Base-by-base conservation (phyloP, 2,888 invertebrate species). In the Phortica magna region DNA sequence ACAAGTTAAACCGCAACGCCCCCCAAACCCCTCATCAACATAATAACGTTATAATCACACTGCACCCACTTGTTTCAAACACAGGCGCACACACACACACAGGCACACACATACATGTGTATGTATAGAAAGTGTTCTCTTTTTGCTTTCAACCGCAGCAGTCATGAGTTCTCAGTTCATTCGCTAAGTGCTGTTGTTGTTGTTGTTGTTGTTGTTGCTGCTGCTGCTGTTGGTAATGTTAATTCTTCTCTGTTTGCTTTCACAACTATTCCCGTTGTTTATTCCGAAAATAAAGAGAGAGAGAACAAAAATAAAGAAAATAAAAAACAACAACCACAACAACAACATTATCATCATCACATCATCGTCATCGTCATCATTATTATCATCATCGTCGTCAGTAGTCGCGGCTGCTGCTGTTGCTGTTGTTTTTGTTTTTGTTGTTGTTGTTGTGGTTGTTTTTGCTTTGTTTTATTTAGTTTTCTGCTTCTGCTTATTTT, bases 231-330 rank as follows among this genome's bases (percentile, higher is more conserved):
- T 43, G 48, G 53, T 71, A 22, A 10, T 9, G 12, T 55, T 48
- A 9, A 48, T 14, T 48, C 48, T 48, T 48, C 48, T 48, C 48
- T 43, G 65, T 14, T 77, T 78, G 83, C 83, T 85, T 85, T 85
- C 84, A 83, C 83, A 85, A 83, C 81, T 78, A 83, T 83, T 85
- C 84, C 84, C 83, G 81, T 82, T 81, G 78, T 78, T 71, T 81
- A 78, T 72, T 67, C 39, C 19, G 65, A 71, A 39, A 59, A 48
- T 31, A 73, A 65, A 61, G 57, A 41, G 7, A 41, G 12, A 9
- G 14, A 65, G 9, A 65, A 65, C 39, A 65, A n/a, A 48, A 72
- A 55, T n/a, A 72, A 64, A 6, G 17, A 74, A 12, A 73, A 12
- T 3, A 48, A 48, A 9, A 5, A 48, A 48, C 2, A 48, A 3